A percentile compares a stretch with the other conserved stretches of the same genome.
Conservation (phyloP, 2,888 invertebrate species). For the Listrodromus nycthemerus region DNA sequence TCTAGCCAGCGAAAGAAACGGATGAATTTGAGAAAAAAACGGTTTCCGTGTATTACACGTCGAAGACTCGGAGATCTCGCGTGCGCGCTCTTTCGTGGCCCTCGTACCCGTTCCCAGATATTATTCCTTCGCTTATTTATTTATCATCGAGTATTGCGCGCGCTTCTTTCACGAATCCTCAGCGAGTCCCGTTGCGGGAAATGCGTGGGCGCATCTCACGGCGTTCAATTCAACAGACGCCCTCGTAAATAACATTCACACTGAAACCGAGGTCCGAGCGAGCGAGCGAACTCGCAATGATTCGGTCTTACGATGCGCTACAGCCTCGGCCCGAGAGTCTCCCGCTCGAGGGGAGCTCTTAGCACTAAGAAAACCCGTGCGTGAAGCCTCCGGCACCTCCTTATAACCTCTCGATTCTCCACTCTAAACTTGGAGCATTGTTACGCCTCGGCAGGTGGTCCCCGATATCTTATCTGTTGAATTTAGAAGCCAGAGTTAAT, state of each 20-base stretch:
- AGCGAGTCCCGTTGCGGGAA: constrained; percentile 31
- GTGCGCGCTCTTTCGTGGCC: constrained; percentile 46
- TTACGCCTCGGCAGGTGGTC: constrained; percentile 39
- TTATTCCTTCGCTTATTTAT: constrained; percentile 67
- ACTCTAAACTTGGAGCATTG: constrained; percentile 19
- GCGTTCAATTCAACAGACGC: constrained; percentile 55
- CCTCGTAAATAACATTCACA: constrained; percentile 69
- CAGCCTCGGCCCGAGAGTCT: background rate
- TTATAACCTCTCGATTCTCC: constrained; percentile 22
- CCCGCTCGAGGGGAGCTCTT: background rate
- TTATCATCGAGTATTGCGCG: constrained; percentile 66
- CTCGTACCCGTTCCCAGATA: constrained; percentile 56
- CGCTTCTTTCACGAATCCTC: constrained; percentile 30
- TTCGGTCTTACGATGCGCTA: constrained; percentile 52
- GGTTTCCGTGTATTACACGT: constrained; percentile 32
- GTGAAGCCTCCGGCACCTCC: constrained; percentile 24
- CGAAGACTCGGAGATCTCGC: constrained; percentile 42
- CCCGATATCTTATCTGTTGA: constrained; percentile 27
- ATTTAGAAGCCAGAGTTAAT: constrained; percentile 26
- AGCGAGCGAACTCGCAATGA: constrained; percentile 54
- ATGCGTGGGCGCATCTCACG: constrained; percentile 59
- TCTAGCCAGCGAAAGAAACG: background rate
- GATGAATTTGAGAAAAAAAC: background rate
- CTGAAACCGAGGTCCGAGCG: constrained; percentile 43
- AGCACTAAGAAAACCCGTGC: constrained; percentile 11